A percentile compares a stretch with the other conserved stretches of the same genome.
phyloP scores from a whole-genome alignment of 2,797 vertebrate species.

The Halcyon leucocephala region DNA sequence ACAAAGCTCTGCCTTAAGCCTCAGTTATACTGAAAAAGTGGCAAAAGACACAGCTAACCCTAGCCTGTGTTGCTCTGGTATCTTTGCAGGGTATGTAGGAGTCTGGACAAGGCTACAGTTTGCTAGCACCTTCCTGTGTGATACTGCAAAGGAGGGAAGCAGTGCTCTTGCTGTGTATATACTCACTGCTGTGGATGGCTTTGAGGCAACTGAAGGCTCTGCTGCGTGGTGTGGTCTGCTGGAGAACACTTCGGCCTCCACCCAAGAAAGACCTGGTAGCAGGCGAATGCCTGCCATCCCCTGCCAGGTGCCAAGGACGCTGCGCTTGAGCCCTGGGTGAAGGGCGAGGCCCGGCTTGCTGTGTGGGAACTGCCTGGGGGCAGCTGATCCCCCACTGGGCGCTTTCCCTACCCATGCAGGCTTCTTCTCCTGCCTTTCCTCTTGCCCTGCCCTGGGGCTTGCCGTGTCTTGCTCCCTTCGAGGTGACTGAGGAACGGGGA shows the following conservation, averaged over 20 bases:
- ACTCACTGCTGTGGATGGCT: background rate
- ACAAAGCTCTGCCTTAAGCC: background rate
- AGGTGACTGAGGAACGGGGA: background rate
- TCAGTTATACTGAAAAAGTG: background rate
- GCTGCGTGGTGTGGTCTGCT: background rate
- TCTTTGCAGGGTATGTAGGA: background rate
- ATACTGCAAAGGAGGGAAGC: background rate
- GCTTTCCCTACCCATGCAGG: background rate
- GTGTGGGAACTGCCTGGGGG: background rate
- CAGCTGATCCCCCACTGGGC: rapidly evolving
- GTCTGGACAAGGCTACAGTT: background rate
- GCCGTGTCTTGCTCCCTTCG: rapidly evolving
- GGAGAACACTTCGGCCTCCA: rapidly evolving
- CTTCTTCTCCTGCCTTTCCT: background rate
- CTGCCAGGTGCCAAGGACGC: background rate
- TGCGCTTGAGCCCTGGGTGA: background rate
- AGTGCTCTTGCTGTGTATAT: background rate
- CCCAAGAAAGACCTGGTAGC: background rate
- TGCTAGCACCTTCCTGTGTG: rapidly evolving
- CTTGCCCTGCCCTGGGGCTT: background rate
- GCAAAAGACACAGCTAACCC: background rate
- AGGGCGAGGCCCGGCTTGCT: background rate
- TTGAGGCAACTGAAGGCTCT: background rate
- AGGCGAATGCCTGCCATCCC: rapidly evolving
- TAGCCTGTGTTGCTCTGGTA: background rate